Evolutionary conservation across 2,888 invertebrate genomes (phyloP), one percentile per base, ranked within the genome.

Genomic region (Cosmopolites sordidus): DNA sequence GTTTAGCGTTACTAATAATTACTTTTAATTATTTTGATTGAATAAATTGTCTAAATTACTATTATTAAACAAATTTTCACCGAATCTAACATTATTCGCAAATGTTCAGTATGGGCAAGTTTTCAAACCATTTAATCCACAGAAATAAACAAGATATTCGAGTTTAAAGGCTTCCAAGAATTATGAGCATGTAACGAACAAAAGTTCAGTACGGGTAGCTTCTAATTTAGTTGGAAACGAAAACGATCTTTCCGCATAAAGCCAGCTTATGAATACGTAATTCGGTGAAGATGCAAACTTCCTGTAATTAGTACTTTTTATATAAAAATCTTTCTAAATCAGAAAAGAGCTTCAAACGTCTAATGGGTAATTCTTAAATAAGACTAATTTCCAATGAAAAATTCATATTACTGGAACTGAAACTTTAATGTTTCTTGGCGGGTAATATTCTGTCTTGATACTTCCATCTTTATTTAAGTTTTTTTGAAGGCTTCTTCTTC

Each of bases 241-340:
- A 37, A 42, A 12, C 27, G 42, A 38, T 38, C 43, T 37, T 50
- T 30, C 37, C 15, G 33, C 33, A 12, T 30, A 55, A 11, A 48
- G 58, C 56, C 51, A 54, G 58, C 65, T 65, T 65, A 66, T 67
- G 66, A 66, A 67, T 66, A 67, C 59, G 54, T 66, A 66, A 67
- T 66, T 58, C 58, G 56, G 43, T 43, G 44, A 58, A 55, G 58
- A 62, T 60, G 59, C 60, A 62, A 67, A 62, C 62, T 63, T 62
- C 67, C 66, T 66, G 65, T 67, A 68, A 68, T 69, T 68, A 68
- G 66, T 67, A 68, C 67, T 68, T 68, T 66, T 69, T 45, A 54
- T 66, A 66, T 66, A 66, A 66, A 66, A 65, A 69, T 67, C 64
- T 60, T 61, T 64, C 59, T 48, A 58, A 58, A 43, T 51, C 43